A percentile compares a stretch with the other conserved stretches of the same genome.
Evolutionary conservation across 2,888 invertebrate genomes (phyloP).

Genomic region (Leptinotarsa rubiginosa): DNA sequence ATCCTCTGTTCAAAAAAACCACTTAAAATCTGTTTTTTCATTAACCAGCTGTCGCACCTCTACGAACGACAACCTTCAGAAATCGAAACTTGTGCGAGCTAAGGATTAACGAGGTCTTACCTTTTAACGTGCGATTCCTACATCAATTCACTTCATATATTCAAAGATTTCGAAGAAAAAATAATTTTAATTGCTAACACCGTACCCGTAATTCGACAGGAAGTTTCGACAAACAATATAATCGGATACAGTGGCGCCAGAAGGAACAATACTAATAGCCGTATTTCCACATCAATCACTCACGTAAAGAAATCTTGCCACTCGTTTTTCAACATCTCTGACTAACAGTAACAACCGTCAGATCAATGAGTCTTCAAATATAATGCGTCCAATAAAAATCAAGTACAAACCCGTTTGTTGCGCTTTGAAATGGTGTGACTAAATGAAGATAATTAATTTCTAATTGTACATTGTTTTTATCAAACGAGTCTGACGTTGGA

Average conservation of each 20-base stretch:
- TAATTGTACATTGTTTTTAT: conserved; percentile 12
- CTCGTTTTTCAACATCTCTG: neutral
- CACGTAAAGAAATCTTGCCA: conserved; percentile 5
- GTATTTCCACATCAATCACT: conserved; percentile 22
- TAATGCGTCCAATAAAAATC: conserved; percentile 10
- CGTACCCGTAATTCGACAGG: neutral
- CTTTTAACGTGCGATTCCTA: too few species aligned
- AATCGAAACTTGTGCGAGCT: too few species aligned
- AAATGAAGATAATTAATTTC: conserved; percentile 13
- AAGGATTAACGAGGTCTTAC: too few species aligned
- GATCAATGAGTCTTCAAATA: neutral
- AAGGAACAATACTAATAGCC: conserved; percentile 3
- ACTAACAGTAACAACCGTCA: neutral
- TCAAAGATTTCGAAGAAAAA: neutral
- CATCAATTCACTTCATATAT: neutral
- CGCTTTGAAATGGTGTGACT: neutral
- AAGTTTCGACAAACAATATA: neutral
- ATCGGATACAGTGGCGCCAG: conserved; percentile 18
- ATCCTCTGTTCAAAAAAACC: too few species aligned
- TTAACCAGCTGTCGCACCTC: too few species aligned
- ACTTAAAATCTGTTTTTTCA: too few species aligned
- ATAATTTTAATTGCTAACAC: neutral
- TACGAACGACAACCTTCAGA: too few species aligned
- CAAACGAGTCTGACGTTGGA: neutral
- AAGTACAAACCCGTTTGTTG: neutral